Base-by-base conservation (phyloP, 1,140 invertebrate species). In the Diabrotica virgifera region DNA sequence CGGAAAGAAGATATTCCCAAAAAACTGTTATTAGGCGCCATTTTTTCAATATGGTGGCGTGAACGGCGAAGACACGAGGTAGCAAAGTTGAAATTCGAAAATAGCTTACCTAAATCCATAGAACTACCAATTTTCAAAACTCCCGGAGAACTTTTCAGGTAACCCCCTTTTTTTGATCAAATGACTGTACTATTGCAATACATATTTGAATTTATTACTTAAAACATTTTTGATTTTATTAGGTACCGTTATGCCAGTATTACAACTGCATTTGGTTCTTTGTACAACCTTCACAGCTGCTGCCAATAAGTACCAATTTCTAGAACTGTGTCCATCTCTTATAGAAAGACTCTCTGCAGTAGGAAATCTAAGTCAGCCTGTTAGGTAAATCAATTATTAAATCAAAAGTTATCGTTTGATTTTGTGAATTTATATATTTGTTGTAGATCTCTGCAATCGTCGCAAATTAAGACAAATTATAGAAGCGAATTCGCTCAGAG, bases 251-350 rank as follows among this genome's bases (percentile, higher is more conserved):
- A 78, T 89, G 66, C 87, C 87, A 0, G 84, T 88, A 24, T 78
- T 90, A 8, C 87, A 89, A 71, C 81, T 86, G 55, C 88, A 89
- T 70, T 76, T 89, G 13, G 82, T 87, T 68, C 77, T 90, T 54
- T 89, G 88, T 76, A 86, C 87, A 36, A 85, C 84, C 3, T 89
- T 90, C 73, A 86, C 85, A 3, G 85, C 83, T 60, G 82, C 86
- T 5, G 86, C 87, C 5, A 89, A 85, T 62, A 89, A 89, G 71
- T 89, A 88, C 74, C 87, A 90, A 72, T 89, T 90, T 77, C 80
- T 90, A 7, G 87, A 90, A 67, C 76, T 90, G 55, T 87, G 84
- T 10, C 87, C 88, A 66, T 83, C 83, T 9, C 84, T 90, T 78
- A 82, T 90, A 66, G 88, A 89, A 50, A 78, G 88, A 53, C 75